phyloP scores from a whole-genome alignment of 2,888 invertebrate genomes.

The Cephalotes varians region DNA sequence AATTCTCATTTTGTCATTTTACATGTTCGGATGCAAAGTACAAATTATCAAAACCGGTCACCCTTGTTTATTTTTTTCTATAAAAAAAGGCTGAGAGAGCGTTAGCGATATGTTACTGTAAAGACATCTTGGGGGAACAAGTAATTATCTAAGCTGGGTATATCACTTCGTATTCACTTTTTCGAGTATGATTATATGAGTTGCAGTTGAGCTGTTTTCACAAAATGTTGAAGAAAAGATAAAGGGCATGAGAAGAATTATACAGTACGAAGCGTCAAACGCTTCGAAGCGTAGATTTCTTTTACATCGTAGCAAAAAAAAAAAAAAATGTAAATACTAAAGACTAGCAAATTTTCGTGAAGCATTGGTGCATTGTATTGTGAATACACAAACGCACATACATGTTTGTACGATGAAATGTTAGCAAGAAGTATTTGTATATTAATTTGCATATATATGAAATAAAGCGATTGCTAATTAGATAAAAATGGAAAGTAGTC shows the following conservation, averaged over 20 bases:
- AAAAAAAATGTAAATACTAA: slow-evolving; percentile 67
- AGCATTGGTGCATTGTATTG: neutral
- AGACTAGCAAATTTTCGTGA: slow-evolving; percentile 46
- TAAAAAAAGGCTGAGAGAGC: slow-evolving; percentile 62
- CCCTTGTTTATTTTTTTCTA: slow-evolving; percentile 55
- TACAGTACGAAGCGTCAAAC: slow-evolving; percentile 38
- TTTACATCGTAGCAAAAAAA: slow-evolving; percentile 60
- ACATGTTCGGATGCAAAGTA: slow-evolving; percentile 72
- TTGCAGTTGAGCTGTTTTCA: slow-evolving; percentile 75
- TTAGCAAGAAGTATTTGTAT: slow-evolving; percentile 59
- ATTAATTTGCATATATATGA: slow-evolving; percentile 61
- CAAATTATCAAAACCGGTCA: slow-evolving; percentile 71
- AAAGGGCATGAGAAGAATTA: slow-evolving; percentile 51
- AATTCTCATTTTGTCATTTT: slow-evolving; percentile 67
- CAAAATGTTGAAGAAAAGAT: slow-evolving; percentile 16
- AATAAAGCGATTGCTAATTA: slow-evolving; percentile 61
- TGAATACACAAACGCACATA: slow-evolving; percentile 3
- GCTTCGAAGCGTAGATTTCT: no score
- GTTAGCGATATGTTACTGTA: slow-evolving; percentile 67
- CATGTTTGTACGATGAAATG: slow-evolving; percentile 60
- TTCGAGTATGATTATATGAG: slow-evolving; percentile 57
- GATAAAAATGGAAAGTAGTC: slow-evolving; percentile 36
- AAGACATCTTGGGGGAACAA: slow-evolving; percentile 75
- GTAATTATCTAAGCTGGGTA: slow-evolving; percentile 70
- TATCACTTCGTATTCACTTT: slow-evolving; percentile 66